A percentile compares a stretch with the other conserved stretches of the same genome.
These are phyloP conservation scores for Phymorhynchus buccinoides DNA, from an alignment of 1,140 invertebrate species.

Conservation along the genomic window DNA sequence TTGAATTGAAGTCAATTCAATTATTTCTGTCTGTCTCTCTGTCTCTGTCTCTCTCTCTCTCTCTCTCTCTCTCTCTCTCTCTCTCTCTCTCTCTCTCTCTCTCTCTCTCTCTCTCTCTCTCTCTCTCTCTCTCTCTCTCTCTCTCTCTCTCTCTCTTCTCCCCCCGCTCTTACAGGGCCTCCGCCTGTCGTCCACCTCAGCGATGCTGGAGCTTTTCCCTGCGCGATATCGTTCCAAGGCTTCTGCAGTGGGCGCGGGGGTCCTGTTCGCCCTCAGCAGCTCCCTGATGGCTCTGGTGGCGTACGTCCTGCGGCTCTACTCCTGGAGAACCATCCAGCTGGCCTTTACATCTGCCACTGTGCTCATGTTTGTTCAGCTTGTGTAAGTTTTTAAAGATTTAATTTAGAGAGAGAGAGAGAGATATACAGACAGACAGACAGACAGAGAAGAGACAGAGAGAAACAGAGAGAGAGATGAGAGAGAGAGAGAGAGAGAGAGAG, in stretches of 20 bases:
- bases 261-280: neutral
- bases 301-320: conserved; percentile 18
- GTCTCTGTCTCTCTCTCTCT: neutral
- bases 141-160: too few relatives aligned
- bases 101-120: neutral
- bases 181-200: neutral
- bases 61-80: neutral
- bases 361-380: conserved; percentile 20
- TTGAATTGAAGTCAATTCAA: too few relatives aligned
- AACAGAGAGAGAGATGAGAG: too few relatives aligned
- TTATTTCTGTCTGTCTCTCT: too few relatives aligned
- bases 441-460: too few relatives aligned
- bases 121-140: neutral
- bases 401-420: too few relatives aligned
- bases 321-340: conserved; percentile 32
- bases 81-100: neutral
- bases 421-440: too few relatives aligned
- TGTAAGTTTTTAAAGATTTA: too few relatives aligned
- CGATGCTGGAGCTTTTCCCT: conserved; percentile 30
- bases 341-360: neutral
- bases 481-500: too few relatives aligned
- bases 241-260: neutral
- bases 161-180: conserved; percentile 13
- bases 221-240: conserved; percentile 9
- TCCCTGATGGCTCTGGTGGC: conserved; percentile 30